Base-by-base conservation (phyloP, 2,888 invertebrate species). In the Brachyptera risi region DNA sequence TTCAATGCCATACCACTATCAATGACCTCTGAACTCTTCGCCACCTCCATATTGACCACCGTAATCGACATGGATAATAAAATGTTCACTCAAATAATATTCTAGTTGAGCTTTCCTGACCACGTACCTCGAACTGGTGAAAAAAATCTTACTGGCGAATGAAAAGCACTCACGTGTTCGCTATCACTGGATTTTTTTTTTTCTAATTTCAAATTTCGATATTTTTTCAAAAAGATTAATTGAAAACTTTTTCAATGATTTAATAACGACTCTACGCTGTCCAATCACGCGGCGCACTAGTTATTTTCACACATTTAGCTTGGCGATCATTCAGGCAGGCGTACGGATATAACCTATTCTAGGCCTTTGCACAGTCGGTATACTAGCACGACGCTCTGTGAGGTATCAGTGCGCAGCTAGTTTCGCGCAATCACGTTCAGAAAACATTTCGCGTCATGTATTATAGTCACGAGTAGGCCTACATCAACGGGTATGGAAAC, bases 231-330 rank as follows among this genome's bases (percentile, higher is more conserved):
- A n/a, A n/a, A n/a, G n/a, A n/a, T n/a, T n/a, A n/a, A n/a, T n/a
- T n/a, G n/a, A n/a, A n/a, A n/a, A n/a, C n/a, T n/a, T n/a, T n/a
- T n/a, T n/a, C n/a, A n/a, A n/a, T n/a, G n/a, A n/a, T n/a, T n/a
- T n/a, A n/a, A n/a, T 11, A 11, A 31, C 54, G 37, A 54, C 54
- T 54, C 11, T 3, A 11, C 54, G 38, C 19, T 5, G 17, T 15
- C 37, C 1, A 54, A 37, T 54, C 35, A 54, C 54, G 37, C 37
- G 54, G 13, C 35, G 23, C 54, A 54, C 54, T 54, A 37, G 35
- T n/a, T 47, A 47, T 47, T 47, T 47, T 24, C 24, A 47, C 47
- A 47, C 47, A 47, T 47, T 47, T 24, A n/a, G 47, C 24, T 24
- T 4, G 47, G n/a, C 31, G 11, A 31, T n/a, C n/a, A 24, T 21